These are phyloP conservation scores for Orthonyx spaldingii DNA, from an alignment of 2,113 vertebrate genomes.

Conservation along the genomic window DNA sequence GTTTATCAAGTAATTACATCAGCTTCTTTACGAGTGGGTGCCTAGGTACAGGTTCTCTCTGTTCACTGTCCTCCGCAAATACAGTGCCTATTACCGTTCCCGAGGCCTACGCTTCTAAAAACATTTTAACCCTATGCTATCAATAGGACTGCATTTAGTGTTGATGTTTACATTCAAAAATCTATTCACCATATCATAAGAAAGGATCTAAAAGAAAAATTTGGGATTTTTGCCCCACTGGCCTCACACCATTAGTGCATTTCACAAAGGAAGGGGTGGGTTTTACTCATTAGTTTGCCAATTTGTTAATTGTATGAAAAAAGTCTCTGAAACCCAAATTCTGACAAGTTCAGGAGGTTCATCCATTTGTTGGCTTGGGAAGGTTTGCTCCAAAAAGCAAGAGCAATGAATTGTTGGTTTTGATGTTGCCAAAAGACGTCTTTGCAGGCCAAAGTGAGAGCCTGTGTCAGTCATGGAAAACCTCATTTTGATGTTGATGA, in stretches of 20 bases:
- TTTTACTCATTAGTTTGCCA: background rate
- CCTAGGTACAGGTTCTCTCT: too few species aligned
- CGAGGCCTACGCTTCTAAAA: too few species aligned
- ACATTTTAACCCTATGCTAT: too few species aligned
- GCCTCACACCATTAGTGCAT: fast-evolving
- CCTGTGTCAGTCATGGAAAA: background rate
- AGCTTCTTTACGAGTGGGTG: too few species aligned
- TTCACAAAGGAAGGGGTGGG: background rate
- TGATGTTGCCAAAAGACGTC: background rate
- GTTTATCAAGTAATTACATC: too few species aligned
- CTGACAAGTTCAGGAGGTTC: background rate
- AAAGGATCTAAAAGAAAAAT: background rate
- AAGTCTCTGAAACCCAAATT: background rate
- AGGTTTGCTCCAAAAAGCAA: background rate
- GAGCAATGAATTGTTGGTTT: background rate
- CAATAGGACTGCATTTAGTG: background rate
- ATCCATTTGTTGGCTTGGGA: background rate
- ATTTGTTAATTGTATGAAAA: background rate
- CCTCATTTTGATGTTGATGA: fast-evolving
- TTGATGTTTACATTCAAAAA: background rate
- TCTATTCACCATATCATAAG: fast-evolving
- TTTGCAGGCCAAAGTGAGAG: background rate
- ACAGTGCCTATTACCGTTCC: too few species aligned
- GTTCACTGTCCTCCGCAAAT: too few species aligned
- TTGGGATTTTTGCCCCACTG: too few species aligned